phyloP scores from a whole-genome alignment of 2,797 vertebrate genomes.

The Strix occidentalis region DNA sequence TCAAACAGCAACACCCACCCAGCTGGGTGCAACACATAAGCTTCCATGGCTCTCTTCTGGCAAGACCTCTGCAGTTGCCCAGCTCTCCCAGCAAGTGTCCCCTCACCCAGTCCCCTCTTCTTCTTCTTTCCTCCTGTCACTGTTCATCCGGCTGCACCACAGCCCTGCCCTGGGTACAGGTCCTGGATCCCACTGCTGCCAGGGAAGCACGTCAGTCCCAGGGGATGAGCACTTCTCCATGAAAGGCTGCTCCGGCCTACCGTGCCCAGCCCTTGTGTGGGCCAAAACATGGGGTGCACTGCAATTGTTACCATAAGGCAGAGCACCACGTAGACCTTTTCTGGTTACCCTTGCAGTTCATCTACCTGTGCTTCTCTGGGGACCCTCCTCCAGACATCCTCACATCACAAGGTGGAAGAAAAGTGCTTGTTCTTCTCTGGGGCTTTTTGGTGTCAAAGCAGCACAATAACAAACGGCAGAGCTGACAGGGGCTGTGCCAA shows the following conservation, averaged over 20 bases:
- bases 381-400: not conserved
- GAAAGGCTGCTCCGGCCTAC: not conserved
- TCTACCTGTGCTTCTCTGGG: not conserved
- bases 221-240: not conserved
- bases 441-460: not conserved
- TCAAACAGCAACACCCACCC: not conserved
- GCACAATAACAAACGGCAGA: not conserved
- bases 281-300: not conserved
- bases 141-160: not conserved
- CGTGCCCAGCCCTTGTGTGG: fast-evolving
- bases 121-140: not conserved
- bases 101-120: not conserved
- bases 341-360: not conserved
- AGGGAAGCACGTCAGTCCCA: too few species aligned
- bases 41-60: not conserved
- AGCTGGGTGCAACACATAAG: not conserved
- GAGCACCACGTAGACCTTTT: not conserved
- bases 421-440: not conserved
- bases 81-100: not conserved
- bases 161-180: not conserved
- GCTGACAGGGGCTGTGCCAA: not conserved
- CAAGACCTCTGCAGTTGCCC: not conserved
- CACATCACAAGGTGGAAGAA: not conserved
- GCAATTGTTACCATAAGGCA: not conserved
- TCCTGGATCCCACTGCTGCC: not conserved